Evolutionary conservation across 2,797 vertebrate species (phyloP), one percentile per base, ranked within the genome.

Genomic region (Gobionotothen gibberifrons): DNA sequence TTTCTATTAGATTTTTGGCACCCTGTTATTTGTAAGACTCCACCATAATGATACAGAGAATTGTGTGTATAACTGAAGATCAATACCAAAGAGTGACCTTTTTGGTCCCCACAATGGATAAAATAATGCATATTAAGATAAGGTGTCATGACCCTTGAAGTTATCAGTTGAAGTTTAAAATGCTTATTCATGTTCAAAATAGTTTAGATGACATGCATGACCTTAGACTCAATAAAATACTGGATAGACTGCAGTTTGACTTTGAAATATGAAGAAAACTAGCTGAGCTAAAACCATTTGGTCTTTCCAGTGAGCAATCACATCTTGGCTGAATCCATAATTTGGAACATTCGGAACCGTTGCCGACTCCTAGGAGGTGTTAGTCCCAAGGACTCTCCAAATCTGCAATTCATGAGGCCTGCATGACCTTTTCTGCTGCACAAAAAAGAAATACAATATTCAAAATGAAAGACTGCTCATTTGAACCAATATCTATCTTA

Each of bases 1-100:
- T 65, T 72, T 74, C 47, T 43, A 9, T 65, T 53, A 2, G 10
- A 63, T n/a, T 81, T 79, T 64, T 69, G 57, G 53, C 66, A 68
- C 14, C 36, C 48, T 78, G 53, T 36, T 19, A 53, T 73, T 68
- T 65, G 17, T 65, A 46, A 47, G 43, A 67, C n/a, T 61, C n/a
- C 47, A 21, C 60, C 21, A 69, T 64, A 66, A 61, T 48, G 10
- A 79, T 26, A 71, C 49, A 76, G 4, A 70, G 9, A 54, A 57
- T 6, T 26, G 3, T 43, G 6, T 52, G 11, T 15, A n/a, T n/a
- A 9, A 61, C 43, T 13, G 5, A 43, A 62, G 3, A 13, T 60
- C 39, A 7, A 32, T 14, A 40, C 36, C 17, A 51, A 48, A 53
- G 17, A 49, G 26, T 17, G 12, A 36, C 5, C 10, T 36, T 39